Conservation (phyloP, 2,113 vertebrate species). For the Ia io region DNA sequence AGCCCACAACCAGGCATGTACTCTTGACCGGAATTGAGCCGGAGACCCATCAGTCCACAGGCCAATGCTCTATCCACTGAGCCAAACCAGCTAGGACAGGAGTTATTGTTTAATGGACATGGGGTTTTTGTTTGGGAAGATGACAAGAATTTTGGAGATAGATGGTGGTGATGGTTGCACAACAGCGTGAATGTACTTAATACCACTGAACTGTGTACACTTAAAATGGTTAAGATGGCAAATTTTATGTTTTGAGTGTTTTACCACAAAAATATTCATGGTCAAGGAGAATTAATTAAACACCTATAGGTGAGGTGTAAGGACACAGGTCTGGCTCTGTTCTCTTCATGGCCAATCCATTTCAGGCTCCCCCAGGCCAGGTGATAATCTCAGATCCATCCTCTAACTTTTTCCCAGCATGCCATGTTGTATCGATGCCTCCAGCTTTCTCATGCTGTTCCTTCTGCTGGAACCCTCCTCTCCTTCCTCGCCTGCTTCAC, state of each 20-base stretch:
- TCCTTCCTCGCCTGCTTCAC: not conserved
- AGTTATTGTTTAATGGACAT: not conserved
- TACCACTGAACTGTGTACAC: not conserved
- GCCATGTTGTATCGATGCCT: rapidly evolving
- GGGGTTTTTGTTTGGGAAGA: not conserved
- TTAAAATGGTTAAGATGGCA: not conserved
- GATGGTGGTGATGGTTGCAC: not conserved
- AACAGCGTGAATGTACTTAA: not conserved
- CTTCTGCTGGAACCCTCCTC: not conserved
- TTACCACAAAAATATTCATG: not conserved
- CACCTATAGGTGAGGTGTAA: not conserved
- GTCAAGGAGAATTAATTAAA: not conserved
- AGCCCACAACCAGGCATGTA: too few relatives aligned
- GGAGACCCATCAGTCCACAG: too few relatives aligned
- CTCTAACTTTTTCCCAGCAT: not conserved
- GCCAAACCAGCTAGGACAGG: too few relatives aligned
- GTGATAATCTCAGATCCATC: rapidly evolving
- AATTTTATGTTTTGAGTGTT: not conserved
- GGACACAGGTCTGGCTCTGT: not conserved
- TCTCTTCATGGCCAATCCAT: not conserved
- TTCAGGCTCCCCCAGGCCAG: not conserved
- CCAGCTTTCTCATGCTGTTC: not conserved
- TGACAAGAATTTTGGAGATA: not conserved
- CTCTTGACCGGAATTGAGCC: too few relatives aligned
- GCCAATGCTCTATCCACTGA: too few relatives aligned